Percentiles rank a stretch among this genome's conserved stretches.
Evolutionary conservation across 2,888 invertebrate genomes (phyloP).

Genomic region (Pseudoips prasinana): DNA sequence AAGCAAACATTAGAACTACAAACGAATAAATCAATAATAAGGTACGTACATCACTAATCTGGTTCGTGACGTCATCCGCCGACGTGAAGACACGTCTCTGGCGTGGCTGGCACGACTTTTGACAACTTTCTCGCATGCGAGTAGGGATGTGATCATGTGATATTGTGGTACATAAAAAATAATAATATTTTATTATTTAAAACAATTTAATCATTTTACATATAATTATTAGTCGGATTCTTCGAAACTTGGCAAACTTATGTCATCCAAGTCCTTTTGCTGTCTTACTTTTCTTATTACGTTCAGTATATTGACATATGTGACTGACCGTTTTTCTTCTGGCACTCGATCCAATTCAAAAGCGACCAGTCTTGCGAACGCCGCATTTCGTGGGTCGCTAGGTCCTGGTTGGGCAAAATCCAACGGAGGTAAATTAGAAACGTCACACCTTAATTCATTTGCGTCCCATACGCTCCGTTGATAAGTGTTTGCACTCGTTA

Average conservation of each 20-base stretch:
- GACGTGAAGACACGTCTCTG: slow-evolving; percentile 4
- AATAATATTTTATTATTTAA: slow-evolving; percentile 4
- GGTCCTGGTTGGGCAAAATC: slow-evolving; percentile 3
- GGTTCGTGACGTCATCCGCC: slow-evolving; percentile 4
- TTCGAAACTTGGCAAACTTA: slow-evolving; percentile 4
- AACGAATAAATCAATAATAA: slow-evolving; percentile 6
- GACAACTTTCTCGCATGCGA: slow-evolving; percentile 5
- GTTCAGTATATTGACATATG: slow-evolving; percentile 9
- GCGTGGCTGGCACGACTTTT: slow-evolving; percentile 4
- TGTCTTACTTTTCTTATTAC: slow-evolving; percentile 9
- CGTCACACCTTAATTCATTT: slow-evolving; percentile 1
- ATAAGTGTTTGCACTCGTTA: slow-evolving; percentile 2
- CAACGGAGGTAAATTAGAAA: slow-evolving; percentile 1
- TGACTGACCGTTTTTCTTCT: slow-evolving; percentile 9
- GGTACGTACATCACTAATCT: slow-evolving; percentile 4
- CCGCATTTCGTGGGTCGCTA: slow-evolving; percentile 12
- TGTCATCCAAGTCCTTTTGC: slow-evolving; percentile 5
- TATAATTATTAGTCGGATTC: slow-evolving; percentile 3
- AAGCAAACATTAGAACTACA: slow-evolving; percentile 5
- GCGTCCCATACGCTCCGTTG: slow-evolving; percentile 1
- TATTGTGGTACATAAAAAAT: slow-evolving; percentile 4
- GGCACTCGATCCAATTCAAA: slow-evolving; percentile 11
- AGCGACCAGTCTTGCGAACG: slow-evolving; percentile 11
- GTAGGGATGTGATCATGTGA: slow-evolving; percentile 4
- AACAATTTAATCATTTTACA: slow-evolving; percentile 4